Evolutionary conservation across 2,888 invertebrate genomes (phyloP), one percentile per base, ranked within the genome.

Genomic region (Brachypterus glaber): DNA sequence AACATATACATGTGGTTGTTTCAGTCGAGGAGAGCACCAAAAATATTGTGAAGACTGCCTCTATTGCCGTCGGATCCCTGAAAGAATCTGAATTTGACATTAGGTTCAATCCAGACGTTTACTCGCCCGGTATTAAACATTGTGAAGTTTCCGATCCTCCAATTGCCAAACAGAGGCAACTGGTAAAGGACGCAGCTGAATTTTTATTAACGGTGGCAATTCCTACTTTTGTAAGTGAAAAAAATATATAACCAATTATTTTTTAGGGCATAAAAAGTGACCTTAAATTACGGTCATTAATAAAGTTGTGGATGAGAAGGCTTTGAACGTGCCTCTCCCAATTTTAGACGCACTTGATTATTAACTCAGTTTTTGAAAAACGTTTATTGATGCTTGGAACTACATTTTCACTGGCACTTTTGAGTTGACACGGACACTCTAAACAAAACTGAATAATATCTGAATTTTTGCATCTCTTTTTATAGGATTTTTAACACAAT

Each of bases 51-150:
- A 82, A 82, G 49, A 82, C 85, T 43, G 96, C 97, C 2, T 89
- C 93, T 4, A 71, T 79, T 4, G 87, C 91, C 15, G 95, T 97
- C 3, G 91, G 91, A 0, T 97, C 96, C 0, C 73, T 97, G 4
- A 89, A 90, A 63, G 93, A 95, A 51, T 84, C 89, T 0, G 95
- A 95, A 66, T 96, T 97, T 66, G 93, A 92, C 63, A 87, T 98
- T 47, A 79, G 93, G 44, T 98, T 98, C 69, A 98, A 98, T 71
- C 95, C 97, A 1, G 98, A 98, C 68, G 92, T 96, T 44, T 97
- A 88, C 69, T 96, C 96, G 7, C 87, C 89, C 1, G 91, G 91
- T 36, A 95, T 98, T 42, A 76, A 74, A 39, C 95, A 96, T 69
- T 74, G 77, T 12, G 79, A 84, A 50, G 79, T 13, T 77, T 80